phyloP scores from a whole-genome alignment of 2,113 vertebrate species.

The Meles meles region DNA sequence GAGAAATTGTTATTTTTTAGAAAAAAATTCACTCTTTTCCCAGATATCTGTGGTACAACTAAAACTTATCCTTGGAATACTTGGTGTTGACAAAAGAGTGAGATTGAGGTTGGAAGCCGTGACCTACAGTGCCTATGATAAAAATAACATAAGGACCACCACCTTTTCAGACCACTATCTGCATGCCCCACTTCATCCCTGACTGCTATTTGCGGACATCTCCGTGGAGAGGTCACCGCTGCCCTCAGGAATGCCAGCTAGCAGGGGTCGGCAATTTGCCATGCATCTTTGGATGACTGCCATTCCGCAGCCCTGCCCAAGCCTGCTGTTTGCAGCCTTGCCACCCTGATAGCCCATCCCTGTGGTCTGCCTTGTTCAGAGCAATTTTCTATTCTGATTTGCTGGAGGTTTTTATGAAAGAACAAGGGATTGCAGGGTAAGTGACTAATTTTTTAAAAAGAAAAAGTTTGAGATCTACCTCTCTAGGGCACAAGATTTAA shows the following conservation, averaged over 20 bases:
- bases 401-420: neutral
- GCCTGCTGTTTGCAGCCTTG: neutral
- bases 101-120: neutral
- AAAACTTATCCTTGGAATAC: neutral
- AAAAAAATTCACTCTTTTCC: neutral
- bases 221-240: neutral
- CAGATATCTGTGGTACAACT: neutral
- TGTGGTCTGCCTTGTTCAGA: neutral
- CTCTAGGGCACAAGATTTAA: neutral
- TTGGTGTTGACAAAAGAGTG: neutral
- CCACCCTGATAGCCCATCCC: neutral
- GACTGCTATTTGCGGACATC: neutral
- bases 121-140: neutral
- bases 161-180: neutral
- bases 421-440: neutral
- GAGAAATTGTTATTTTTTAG: neutral
- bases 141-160: neutral
- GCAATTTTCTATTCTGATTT: constrained; percentile 20
- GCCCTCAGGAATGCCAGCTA: neutral
- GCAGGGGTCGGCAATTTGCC: neutral
- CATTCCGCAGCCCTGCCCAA: neutral
- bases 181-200: neutral
- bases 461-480: neutral
- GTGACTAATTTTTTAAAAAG: too few relatives aligned
- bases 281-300: neutral